Conservation (phyloP, 1,140 invertebrate species). For the Anoplophora glabripennis region DNA sequence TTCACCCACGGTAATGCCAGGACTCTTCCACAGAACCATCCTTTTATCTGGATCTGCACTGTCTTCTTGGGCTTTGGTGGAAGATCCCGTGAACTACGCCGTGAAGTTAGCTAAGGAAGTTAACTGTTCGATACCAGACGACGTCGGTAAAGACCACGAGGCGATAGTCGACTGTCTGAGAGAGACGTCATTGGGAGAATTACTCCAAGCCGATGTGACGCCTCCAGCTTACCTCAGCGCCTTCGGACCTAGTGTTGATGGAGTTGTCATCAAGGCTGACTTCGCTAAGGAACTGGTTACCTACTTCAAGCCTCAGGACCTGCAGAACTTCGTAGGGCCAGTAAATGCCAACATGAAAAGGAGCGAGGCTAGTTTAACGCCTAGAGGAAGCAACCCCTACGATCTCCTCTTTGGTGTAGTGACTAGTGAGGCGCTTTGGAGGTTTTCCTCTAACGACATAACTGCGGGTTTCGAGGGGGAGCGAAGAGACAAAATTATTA, state of each 20-base stretch:
- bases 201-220: conserved; percentile 75
- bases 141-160: conserved; percentile 74
- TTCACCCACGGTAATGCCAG: conserved; percentile 86
- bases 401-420: conserved; percentile 82
- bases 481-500: conserved; percentile 83
- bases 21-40: conserved; percentile 86
- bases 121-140: conserved; percentile 81
- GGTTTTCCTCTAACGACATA: conserved; percentile 79
- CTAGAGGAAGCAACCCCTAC: conserved; percentile 56
- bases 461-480: conserved; percentile 86
- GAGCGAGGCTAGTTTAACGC: conserved; percentile 52
- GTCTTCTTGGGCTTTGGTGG: conserved; percentile 87
- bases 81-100: conserved; percentile 84
- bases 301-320: conserved; percentile 63
- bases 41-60: conserved; percentile 90
- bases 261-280: conserved; percentile 79
- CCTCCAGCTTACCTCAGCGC: conserved; percentile 81
- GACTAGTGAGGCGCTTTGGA: conserved; percentile 78
- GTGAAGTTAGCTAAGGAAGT: conserved; percentile 77
- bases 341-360: conserved; percentile 62
- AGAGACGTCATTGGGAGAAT: conserved; percentile 70
- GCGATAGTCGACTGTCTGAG: conserved; percentile 77
- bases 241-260: conserved; percentile 83
- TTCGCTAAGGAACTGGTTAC: conserved; percentile 72
- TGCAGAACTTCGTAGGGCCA: conserved; percentile 61